These are phyloP conservation scores for Columba janthina DNA, from an alignment of 2,113 vertebrate species.

Conservation along the genomic window DNA sequence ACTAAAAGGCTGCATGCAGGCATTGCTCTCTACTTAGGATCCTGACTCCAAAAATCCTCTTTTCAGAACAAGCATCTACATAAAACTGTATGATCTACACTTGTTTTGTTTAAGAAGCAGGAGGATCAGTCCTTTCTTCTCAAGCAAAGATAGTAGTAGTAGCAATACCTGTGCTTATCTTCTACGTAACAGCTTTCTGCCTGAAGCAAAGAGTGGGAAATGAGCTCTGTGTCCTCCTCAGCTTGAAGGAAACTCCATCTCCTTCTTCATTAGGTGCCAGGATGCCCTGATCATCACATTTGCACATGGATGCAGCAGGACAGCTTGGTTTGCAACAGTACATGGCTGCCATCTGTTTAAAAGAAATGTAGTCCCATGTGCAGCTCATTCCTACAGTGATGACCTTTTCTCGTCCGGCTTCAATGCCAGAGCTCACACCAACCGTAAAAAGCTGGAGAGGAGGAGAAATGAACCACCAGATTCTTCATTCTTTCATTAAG, in stretches of 20 bases:
- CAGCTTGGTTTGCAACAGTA: neutral
- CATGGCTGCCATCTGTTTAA: neutral
- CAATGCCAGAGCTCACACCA: neutral
- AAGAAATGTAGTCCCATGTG: neutral
- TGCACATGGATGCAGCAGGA: neutral
- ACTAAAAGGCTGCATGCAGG: rapidly evolving
- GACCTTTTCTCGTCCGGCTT: neutral
- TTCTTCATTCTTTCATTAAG: neutral
- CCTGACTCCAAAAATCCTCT: neutral
- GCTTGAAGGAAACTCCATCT: neutral
- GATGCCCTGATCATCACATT: neutral
- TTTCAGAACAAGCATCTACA: neutral
- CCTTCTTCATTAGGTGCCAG: neutral
- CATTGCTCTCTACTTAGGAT: neutral
- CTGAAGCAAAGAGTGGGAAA: neutral
- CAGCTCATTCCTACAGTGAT: neutral
- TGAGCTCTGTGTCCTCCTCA: neutral
- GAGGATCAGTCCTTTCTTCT: neutral
- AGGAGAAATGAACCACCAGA: neutral
- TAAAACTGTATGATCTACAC: neutral
- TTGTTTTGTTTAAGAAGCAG: neutral
- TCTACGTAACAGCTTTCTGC: neutral
- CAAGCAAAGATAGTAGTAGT: neutral
- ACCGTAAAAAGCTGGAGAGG: neutral
- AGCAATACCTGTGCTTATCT: neutral